A percentile compares a stretch with the other conserved stretches of the same genome.
Conservation (phyloP, 2,888 invertebrate genomes). For the Hyposoter didymator region DNA sequence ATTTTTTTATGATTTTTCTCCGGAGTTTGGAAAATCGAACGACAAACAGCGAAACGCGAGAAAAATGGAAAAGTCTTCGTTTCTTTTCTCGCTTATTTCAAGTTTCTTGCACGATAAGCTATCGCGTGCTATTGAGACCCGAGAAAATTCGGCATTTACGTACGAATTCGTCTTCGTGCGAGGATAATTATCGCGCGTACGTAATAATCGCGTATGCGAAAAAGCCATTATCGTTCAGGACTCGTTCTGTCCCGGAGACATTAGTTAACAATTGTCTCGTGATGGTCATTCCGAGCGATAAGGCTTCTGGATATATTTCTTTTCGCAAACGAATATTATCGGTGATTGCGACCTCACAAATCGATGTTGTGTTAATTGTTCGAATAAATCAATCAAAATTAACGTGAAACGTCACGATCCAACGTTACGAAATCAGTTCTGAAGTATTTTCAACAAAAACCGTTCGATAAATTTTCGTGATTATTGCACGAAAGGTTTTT, state of each 20-base stretch:
- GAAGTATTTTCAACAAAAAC: too few relatives aligned
- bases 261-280: conserved; percentile 5
- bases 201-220: conserved; percentile 9
- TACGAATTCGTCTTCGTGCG: not conserved
- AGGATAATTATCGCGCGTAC: conserved; percentile 13
- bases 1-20: not conserved
- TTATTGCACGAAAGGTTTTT: too few relatives aligned
- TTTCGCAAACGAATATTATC: not conserved
- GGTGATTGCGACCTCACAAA: not conserved
- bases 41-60: not conserved
- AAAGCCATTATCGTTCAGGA: conserved; percentile 5
- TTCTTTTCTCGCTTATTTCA: not conserved
- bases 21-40: not conserved
- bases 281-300: conserved; percentile 8
- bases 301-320: not conserved
- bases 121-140: not conserved
- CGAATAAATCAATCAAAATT: not conserved
- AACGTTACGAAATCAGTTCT: too few relatives aligned
- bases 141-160: conserved; percentile 2
- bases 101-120: not conserved
- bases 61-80: not conserved
- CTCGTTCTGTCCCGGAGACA: conserved; percentile 6
- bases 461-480: too few relatives aligned
- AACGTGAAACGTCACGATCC: too few relatives aligned
- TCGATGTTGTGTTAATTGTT: not conserved